Evolutionary conservation across 2,113 vertebrate species (phyloP).

Genomic region (Pan paniscus): DNA sequence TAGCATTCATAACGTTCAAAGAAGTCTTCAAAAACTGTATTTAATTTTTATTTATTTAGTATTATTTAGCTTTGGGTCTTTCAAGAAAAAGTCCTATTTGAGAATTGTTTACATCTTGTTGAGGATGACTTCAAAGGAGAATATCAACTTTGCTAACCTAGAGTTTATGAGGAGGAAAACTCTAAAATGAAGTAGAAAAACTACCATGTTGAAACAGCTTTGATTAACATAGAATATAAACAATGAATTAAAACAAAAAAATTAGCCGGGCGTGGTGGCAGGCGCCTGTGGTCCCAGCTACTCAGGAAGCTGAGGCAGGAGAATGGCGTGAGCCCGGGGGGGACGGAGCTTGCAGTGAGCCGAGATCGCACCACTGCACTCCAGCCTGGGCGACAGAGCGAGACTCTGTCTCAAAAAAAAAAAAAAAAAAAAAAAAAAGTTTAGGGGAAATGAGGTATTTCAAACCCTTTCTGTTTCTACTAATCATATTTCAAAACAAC

Average conservation of each 20-base stretch:
- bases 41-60: neutral
- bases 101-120: neutral
- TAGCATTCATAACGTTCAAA: neutral
- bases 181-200: neutral
- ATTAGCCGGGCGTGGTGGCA: too few relatives aligned
- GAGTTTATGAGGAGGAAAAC: neutral
- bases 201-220: neutral
- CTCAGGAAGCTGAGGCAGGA: too few relatives aligned
- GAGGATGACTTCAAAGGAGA: neutral
- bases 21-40: neutral
- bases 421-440: neutral
- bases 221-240: neutral
- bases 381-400: too few relatives aligned
- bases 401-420: too few relatives aligned
- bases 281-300: neutral
- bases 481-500: constrained; percentile 37
- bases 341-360: too few relatives aligned
- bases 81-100: neutral
- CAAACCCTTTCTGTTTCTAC: neutral
- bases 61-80: neutral
- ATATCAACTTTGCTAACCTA: neutral
- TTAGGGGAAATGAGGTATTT: neutral
- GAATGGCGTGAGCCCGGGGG: too few relatives aligned
- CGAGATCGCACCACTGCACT: too few relatives aligned
- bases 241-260: neutral